A percentile compares a stretch with the other conserved stretches of the same genome.
Conservation (phyloP, 2,797 vertebrate species). For the Rhynchonycteris naso region DNA sequence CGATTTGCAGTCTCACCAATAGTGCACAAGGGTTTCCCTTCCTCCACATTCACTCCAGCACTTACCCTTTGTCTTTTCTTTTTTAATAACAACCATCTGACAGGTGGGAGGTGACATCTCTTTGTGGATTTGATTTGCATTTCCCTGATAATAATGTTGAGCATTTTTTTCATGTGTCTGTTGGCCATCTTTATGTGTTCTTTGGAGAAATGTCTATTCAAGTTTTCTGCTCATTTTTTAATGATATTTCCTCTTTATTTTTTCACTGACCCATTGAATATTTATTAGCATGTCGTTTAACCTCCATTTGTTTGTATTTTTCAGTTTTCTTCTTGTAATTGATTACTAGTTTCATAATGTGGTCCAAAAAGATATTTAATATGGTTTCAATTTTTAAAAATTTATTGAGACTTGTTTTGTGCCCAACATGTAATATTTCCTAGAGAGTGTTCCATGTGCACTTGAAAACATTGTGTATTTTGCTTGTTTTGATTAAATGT, state of each 20-base stretch:
- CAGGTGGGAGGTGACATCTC: background rate
- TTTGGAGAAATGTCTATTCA: background rate
- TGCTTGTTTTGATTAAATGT: background rate
- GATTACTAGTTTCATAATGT: background rate
- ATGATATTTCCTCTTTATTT: background rate
- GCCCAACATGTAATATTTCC: background rate
- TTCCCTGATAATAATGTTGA: background rate
- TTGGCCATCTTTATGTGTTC: background rate
- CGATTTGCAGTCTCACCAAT: background rate
- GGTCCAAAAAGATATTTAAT: background rate
- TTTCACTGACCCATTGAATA: background rate
- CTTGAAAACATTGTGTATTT: background rate
- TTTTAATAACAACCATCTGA: background rate
- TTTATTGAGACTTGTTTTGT: background rate
- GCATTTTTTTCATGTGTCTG: background rate
- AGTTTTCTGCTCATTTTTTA: background rate
- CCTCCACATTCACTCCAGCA: background rate
- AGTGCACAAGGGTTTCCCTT: background rate
- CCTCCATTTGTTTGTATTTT: background rate
- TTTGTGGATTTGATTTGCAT: background rate
- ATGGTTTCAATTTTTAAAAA: background rate
- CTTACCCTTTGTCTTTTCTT: background rate
- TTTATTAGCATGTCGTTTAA: background rate
- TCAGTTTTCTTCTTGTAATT: background rate
- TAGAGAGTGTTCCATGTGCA: background rate